Evolutionary conservation across 53 echinoderm and acorn worm species (phyloP), one percentile per base, ranked within the genome.

Genomic region (Echinarachnius parma): DNA sequence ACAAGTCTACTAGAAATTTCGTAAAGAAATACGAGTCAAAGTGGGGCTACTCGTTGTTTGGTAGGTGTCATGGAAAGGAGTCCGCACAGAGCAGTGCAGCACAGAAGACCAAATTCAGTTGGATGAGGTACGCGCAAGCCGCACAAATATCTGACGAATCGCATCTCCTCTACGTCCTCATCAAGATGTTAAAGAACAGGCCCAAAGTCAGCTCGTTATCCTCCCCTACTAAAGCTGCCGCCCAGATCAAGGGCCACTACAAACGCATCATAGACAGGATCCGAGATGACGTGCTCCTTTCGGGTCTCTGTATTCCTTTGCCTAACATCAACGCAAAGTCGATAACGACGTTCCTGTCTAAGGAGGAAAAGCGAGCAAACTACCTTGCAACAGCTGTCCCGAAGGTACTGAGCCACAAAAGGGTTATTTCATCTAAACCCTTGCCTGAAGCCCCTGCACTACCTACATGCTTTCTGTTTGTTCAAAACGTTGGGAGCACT

Each of bases 121-220:
- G n/a, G n/a, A n/a, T n/a, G n/a, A n/a, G n/a, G n/a, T n/a, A 78
- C 61, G 77, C 86, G 16, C 86, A 86, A 66, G 81, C 81, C 19
- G 52, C 68, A 23, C n/a, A 42, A 53, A 86, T 86, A 4, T 75
- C 81, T 46, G 86, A 81, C 3, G 81, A 81, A 64, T 81, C 86
- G 5, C 57, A 77, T 19, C 81, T 86, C 9, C 52, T 80, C 18
- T 85, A 80, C 50, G 64, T 80, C 15, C 48, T 85, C 53, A 64
- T 85, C 2, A 85, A 85, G 63, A 85, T 85, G 80, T 53, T 85
- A 53, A 84, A 80, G 76, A 79, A 86, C 21, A 35, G 66, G 11
- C 86, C 86, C 24, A 31, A 58, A 9, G 69, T 77, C 56, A 66
- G 77, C 29, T 35, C 22, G 28, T 9, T 83, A 23, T 78, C 78